Percentiles rank a stretch among this genome's conserved stretches.
phyloP scores from a whole-genome alignment of 2,797 vertebrate species.

The Tragelaphus oryx region DNA sequence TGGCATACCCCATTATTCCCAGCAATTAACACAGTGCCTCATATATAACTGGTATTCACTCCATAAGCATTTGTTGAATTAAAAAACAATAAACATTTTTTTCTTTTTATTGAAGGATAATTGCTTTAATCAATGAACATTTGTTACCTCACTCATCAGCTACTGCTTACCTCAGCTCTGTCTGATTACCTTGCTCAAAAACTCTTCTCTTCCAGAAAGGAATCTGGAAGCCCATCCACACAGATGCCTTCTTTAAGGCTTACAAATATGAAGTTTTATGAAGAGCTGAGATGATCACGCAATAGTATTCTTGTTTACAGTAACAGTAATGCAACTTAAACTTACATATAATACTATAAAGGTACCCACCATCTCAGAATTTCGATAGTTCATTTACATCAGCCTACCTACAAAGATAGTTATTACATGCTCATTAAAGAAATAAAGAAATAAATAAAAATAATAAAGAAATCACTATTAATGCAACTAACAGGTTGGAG shows the following conservation, averaged over 20 bases:
- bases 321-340: not conserved
- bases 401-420: not conserved
- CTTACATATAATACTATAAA: constrained; percentile 11
- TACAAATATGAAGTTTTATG: not conserved
- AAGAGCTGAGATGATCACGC: not conserved
- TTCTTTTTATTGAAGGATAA: not conserved
- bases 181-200: not conserved
- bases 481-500: not conserved
- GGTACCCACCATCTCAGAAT: not conserved
- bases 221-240: not conserved
- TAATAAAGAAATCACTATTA: not conserved
- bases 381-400: not conserved
- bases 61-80: not conserved
- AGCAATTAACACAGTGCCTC: not conserved
- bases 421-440: not conserved
- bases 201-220: not conserved
- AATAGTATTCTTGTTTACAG: constrained; percentile 4
- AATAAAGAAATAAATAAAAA: not conserved
- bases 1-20: not conserved
- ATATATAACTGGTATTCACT: not conserved
- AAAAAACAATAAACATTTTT: not conserved
- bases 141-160: not conserved
- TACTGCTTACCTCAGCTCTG: not conserved
- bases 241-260: not conserved
- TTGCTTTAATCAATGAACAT: not conserved